Percentiles rank a stretch among this genome's conserved stretches.
phyloP scores from a whole-genome alignment of 2,888 invertebrate species.

The Eupithecia pulchellata region DNA sequence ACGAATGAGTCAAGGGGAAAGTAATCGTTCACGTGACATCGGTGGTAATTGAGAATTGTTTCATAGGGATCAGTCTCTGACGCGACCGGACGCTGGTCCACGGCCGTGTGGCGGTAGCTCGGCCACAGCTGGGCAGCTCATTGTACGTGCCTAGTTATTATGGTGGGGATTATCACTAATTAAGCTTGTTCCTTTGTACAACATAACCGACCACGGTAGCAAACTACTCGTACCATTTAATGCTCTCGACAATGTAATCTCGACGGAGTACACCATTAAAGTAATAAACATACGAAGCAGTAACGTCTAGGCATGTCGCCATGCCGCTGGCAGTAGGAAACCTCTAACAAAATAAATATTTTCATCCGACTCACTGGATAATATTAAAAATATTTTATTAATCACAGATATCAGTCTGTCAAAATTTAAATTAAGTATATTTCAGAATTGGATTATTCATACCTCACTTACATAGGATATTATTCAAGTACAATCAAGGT shows the following conservation, averaged over 20 bases:
- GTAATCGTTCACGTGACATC: constrained; percentile 75
- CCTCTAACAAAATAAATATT: constrained; percentile 84
- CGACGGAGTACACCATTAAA: constrained; percentile 65
- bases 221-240: constrained; percentile 51
- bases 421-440: constrained; percentile 86
- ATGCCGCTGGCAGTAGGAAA: constrained; percentile 80
- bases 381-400: constrained; percentile 85
- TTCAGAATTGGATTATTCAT: constrained; percentile 83
- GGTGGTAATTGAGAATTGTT: constrained; percentile 75
- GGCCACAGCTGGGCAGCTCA: constrained; percentile 48
- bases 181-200: constrained; percentile 71
- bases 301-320: constrained; percentile 66
- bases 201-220: constrained; percentile 59
- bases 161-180: constrained; percentile 70
- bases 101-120: constrained; percentile 12
- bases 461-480: constrained; percentile 78
- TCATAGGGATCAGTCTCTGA: constrained; percentile 71
- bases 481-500: constrained; percentile 83
- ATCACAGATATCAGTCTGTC: constrained; percentile 86
- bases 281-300: constrained; percentile 74
- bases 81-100: constrained; percentile 13
- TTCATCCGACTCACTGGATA: constrained; percentile 85
- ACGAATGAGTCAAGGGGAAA: constrained; percentile 61
- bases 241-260: constrained; percentile 56
- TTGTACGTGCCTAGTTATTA: constrained; percentile 43